Percentiles rank a stretch among this genome's conserved stretches.
Evolutionary conservation across 2,888 invertebrate genomes (phyloP).

Genomic region (Xestia c-nigrum): DNA sequence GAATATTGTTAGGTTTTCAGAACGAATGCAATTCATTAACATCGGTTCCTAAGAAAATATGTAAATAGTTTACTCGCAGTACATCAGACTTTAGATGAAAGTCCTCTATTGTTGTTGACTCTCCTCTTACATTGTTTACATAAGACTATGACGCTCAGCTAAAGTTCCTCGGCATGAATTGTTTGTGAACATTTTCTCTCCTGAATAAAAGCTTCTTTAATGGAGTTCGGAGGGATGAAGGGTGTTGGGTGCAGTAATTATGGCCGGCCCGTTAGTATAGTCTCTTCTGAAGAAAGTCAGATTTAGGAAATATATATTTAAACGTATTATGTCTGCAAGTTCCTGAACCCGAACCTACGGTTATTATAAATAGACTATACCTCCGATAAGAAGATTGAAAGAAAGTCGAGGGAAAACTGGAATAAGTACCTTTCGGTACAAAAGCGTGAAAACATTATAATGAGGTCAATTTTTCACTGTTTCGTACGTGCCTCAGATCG

Average conservation of each 20-base stretch:
- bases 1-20: constrained; percentile 16
- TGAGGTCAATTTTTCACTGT: constrained; percentile 51
- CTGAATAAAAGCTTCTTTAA: constrained; percentile 46
- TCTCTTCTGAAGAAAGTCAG: background rate
- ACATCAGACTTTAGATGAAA: constrained; percentile 1
- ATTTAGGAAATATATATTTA: constrained; percentile 1
- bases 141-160: constrained; percentile 31
- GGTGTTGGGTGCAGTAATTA: constrained; percentile 36
- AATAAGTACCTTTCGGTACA: constrained; percentile 13
- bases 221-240: constrained; percentile 33
- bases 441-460: constrained; percentile 38
- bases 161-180: constrained; percentile 28
- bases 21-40: background rate
- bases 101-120: background rate
- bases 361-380: background rate
- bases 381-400: constrained; percentile 3
- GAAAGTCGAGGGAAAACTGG: constrained; percentile 3
- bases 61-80: constrained; percentile 9
- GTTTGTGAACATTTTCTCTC: constrained; percentile 36
- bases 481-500: constrained; percentile 55
- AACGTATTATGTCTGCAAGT: background rate
- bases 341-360: background rate
- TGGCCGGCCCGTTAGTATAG: constrained; percentile 25
- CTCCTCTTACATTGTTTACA: constrained; percentile 29
- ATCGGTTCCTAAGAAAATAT: background rate